Conservation (phyloP, 1,140 invertebrate species). For the Diorhabda sublineata region DNA sequence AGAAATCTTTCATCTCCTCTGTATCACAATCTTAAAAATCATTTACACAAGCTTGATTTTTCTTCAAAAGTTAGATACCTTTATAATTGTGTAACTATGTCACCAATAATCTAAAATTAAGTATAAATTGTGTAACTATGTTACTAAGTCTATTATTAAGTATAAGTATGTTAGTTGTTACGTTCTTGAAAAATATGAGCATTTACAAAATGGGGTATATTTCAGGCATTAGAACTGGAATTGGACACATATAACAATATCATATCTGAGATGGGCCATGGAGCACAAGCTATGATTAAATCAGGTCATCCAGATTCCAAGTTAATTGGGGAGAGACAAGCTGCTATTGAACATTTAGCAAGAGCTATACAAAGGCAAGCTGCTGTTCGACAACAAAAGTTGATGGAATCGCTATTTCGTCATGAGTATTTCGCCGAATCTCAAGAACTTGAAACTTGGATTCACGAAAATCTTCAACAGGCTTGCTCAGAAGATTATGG, state of each 20-base stretch:
- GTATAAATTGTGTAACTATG: too few species aligned
- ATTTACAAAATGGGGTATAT: neutral
- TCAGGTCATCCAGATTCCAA: slow-evolving; percentile 75
- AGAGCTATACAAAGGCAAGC: slow-evolving; percentile 77
- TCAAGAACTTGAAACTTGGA: slow-evolving; percentile 90
- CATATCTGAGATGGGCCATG: slow-evolving; percentile 87
- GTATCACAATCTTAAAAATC: too few species aligned
- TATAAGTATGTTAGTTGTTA: too few species aligned
- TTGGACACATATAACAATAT: slow-evolving; percentile 91
- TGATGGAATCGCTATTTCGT: slow-evolving; percentile 87
- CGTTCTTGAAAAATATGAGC: too few species aligned
- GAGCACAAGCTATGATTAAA: slow-evolving; percentile 73
- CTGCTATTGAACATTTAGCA: slow-evolving; percentile 72
- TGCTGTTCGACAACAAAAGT: slow-evolving; percentile 70
- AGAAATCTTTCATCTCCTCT: too few species aligned
- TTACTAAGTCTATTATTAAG: too few species aligned
- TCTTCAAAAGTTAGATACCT: too few species aligned
- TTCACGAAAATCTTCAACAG: slow-evolving; percentile 85
- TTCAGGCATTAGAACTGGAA: slow-evolving; percentile 81
- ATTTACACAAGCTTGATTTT: too few species aligned
- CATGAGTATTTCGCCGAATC: slow-evolving; percentile 92
- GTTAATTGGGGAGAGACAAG: slow-evolving; percentile 73
- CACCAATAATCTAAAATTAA: too few species aligned
- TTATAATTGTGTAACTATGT: too few species aligned
- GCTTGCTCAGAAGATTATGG: slow-evolving; percentile 95